Conservation (phyloP, 2,113 vertebrate genomes). For the Bothrops jararaca region DNA sequence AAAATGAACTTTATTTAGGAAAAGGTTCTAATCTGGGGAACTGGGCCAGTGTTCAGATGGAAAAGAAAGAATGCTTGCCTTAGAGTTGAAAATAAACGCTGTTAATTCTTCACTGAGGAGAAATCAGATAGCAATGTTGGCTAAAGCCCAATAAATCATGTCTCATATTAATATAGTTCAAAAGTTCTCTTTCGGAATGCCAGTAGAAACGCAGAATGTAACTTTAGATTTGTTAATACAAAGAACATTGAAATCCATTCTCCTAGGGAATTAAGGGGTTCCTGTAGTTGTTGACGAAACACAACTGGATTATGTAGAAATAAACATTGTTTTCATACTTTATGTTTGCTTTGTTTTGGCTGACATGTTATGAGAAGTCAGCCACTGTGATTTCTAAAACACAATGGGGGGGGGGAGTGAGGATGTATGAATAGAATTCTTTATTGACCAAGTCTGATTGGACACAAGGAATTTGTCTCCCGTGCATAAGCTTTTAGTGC, state of each 20-base stretch:
- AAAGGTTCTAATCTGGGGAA: conserved; percentile 8
- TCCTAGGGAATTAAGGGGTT: not conserved
- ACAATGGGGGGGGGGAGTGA: not conserved
- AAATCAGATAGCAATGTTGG: conserved; percentile 53
- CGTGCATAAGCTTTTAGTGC: too few species aligned
- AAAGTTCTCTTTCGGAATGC: conserved; percentile 46
- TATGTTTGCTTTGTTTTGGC: not conserved
- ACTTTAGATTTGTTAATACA: not conserved
- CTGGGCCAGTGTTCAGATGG: conserved; percentile 40
- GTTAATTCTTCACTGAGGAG: conserved; percentile 45
- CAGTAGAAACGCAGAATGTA: conserved; percentile 39
- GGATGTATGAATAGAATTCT: too few species aligned
- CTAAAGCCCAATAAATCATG: conserved; percentile 56
- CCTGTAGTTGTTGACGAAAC: not conserved
- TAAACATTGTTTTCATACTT: not conserved
- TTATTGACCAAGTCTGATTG: too few species aligned
- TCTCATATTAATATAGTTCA: conserved; percentile 37
- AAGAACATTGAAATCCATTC: not conserved
- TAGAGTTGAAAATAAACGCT: conserved; percentile 43
- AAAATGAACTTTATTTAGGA: conserved; percentile 24
- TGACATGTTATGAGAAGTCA: not conserved
- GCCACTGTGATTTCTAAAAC: not conserved
- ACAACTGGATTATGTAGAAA: not conserved
- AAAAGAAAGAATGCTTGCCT: conserved; percentile 48
- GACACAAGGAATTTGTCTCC: too few species aligned